Percentiles rank a stretch among this genome's conserved stretches.
Evolutionary conservation across 2,888 invertebrate species (phyloP).

Genomic region (Lycocerus yunnanus): DNA sequence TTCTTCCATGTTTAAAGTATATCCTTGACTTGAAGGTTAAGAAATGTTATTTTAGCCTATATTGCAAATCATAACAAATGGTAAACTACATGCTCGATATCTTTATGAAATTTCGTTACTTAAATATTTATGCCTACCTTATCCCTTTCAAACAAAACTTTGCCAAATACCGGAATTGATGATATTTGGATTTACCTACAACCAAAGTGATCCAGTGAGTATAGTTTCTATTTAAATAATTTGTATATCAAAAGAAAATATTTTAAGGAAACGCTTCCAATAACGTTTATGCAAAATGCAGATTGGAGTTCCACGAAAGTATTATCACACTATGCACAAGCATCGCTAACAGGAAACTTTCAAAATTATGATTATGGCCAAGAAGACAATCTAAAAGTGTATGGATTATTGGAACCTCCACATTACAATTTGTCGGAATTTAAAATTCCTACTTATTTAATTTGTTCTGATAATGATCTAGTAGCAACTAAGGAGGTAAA

Average conservation of each 20-base stretch:
- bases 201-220: conserved; percentile 31
- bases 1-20: background rate
- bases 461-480: conserved; percentile 24
- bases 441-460: conserved; percentile 25
- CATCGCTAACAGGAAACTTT: conserved; percentile 17
- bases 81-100: conserved; percentile 9
- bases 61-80: conserved; percentile 3
- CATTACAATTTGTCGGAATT: conserved; percentile 25
- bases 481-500: conserved; percentile 21
- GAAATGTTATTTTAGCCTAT: conserved; percentile 6
- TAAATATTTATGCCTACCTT: conserved; percentile 8
- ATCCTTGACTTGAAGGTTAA: background rate
- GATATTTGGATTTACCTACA: conserved; percentile 11
- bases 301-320: conserved; percentile 25
- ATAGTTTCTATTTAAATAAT: background rate
- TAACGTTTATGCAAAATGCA: conserved; percentile 23
- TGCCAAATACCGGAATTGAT: conserved; percentile 15
- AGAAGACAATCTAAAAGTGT: conserved; percentile 17
- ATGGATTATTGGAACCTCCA: conserved; percentile 21
- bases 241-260: background rate
- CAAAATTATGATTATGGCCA: conserved; percentile 25
- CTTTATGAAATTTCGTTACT: background rate
- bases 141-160: conserved; percentile 12
- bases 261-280: conserved; percentile 24
- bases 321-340: conserved; percentile 20